Base-by-base conservation (phyloP, 2,888 invertebrate species). In the Ypsolopha sequella region DNA sequence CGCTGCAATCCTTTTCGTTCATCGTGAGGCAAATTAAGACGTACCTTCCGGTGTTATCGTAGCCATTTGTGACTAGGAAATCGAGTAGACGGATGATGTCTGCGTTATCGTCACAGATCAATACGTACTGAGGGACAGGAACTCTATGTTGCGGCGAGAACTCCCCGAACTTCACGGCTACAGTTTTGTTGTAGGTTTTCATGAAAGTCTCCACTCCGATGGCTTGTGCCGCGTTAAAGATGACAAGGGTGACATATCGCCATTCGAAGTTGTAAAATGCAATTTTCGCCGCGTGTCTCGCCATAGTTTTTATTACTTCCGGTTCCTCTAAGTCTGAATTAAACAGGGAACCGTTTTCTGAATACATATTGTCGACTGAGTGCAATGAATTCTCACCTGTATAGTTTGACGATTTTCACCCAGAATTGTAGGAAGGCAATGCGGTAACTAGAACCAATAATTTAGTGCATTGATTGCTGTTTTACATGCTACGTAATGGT, bases 201-300 rank as follows among this genome's bases (percentile, higher is more conserved):
- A 76, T 53, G 56, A 78, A 79, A n/a, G 61, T 57, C 35, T 69
- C 57, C 14, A 73, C 52, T 7, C 67, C 65, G 11, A 66, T 45
- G 9, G 58, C 54, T 9, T 66, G 55, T 9, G 69, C 41, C 2
- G 65, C 53, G 49, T 61, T 67, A 52, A 64, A 72, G 51, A 77
- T 59, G 6, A 76, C 59, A 0, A 77, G 52, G 2, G 73, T 71
- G 2, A 71, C 53, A 38, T 65, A 76, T 6, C 74, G 69, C 76
- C 74, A 76, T 56, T 76, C 66, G 51, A 74, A 79, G 58, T 77
- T 78, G 43, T 71, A 59, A 50, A 57, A 66, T 0, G 73, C 73
- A n/a, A 79, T 65, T 54, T 72, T 74, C 9, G 76, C 72, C 7
- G 73, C 72, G n/a, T 69, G 52, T 53, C 55, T 49, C 6, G 72